Evolutionary conservation across 2,888 invertebrate species (phyloP).

Genomic region (Matsumyia berberina): DNA sequence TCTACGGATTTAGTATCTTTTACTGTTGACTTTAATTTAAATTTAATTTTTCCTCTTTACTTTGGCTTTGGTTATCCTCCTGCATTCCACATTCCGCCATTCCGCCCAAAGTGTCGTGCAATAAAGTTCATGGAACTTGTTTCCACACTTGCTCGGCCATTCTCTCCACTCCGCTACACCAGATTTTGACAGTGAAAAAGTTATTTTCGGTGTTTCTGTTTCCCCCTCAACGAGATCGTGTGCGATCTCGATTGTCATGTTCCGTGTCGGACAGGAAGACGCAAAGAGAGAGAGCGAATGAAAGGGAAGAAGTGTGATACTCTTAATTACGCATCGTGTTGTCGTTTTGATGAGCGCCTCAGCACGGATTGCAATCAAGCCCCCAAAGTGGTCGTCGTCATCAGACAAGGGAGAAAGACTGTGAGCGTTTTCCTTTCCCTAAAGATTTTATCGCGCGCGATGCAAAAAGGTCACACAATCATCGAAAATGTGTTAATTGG

Average conservation of each 20-base stretch:
- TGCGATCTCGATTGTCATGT: slow-evolving; percentile 70
- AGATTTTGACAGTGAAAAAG: slow-evolving; percentile 63
- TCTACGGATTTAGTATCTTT: slow-evolving; percentile 55
- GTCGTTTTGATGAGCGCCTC: slow-evolving; percentile 67
- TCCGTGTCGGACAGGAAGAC: slow-evolving; percentile 21
- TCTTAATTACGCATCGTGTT: slow-evolving; percentile 77
- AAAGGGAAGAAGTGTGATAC: slow-evolving; percentile 60
- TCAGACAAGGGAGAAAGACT: slow-evolving; percentile 9
- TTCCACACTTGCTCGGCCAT: slow-evolving; percentile 20
- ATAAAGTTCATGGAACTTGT: slow-evolving; percentile 75
- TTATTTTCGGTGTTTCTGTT: slow-evolving; percentile 69
- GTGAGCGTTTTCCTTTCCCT: background rate
- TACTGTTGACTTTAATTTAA: slow-evolving; percentile 65
- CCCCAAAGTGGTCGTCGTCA: slow-evolving; percentile 37
- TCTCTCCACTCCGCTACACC: background rate
- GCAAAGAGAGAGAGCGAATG: slow-evolving; percentile 5
- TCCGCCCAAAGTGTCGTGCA: slow-evolving; percentile 53
- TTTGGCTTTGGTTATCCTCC: slow-evolving; percentile 25
- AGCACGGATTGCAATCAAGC: slow-evolving; percentile 67
- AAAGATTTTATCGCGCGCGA: background rate
- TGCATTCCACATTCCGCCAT: slow-evolving; percentile 43
- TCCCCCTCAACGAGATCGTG: slow-evolving; percentile 66
- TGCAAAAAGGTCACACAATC: slow-evolving; percentile 64
- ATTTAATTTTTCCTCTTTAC: slow-evolving; percentile 61
- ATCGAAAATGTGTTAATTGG: slow-evolving; percentile 74